Evolutionary conservation across 2,888 invertebrate genomes (phyloP).

Genomic region (Cepaea hortensis): DNA sequence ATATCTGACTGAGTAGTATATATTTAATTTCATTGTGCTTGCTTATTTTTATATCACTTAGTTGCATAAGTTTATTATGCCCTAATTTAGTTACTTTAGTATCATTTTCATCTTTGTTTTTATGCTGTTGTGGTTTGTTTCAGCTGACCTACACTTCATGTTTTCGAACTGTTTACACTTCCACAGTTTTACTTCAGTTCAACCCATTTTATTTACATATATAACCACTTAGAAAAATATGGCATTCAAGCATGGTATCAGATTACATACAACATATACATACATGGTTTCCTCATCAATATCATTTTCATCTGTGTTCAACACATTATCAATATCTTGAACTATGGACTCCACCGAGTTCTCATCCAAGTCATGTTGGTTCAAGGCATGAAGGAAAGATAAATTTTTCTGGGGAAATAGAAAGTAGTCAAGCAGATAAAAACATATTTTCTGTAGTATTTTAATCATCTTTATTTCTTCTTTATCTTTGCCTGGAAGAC

Average conservation of each 20-base stretch:
- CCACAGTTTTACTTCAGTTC: too few relatives aligned
- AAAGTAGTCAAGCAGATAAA: neutral
- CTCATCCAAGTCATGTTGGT: constrained; percentile 61
- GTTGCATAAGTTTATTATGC: too few relatives aligned
- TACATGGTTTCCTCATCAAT: constrained; percentile 89
- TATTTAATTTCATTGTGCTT: too few relatives aligned
- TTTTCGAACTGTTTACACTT: too few relatives aligned
- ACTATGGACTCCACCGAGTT: constrained; percentile 50
- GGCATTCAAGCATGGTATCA: neutral
- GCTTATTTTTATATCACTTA: too few relatives aligned
- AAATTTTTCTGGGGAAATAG: neutral
- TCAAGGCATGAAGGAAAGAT: constrained; percentile 54
- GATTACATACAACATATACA: constrained; percentile 54
- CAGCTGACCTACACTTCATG: too few relatives aligned
- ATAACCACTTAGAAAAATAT: neutral
- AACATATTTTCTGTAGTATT: neutral
- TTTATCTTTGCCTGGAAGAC: neutral
- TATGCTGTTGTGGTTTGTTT: too few relatives aligned
- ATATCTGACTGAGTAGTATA: too few relatives aligned
- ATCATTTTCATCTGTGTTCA: constrained; percentile 85
- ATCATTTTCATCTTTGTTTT: too few relatives aligned
- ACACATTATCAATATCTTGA: constrained; percentile 31
- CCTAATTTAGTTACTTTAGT: too few relatives aligned
- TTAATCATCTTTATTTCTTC: neutral
- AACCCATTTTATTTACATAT: too few relatives aligned